Conservation (phyloP, 2,888 invertebrate species). For the Acronicta aceris region DNA sequence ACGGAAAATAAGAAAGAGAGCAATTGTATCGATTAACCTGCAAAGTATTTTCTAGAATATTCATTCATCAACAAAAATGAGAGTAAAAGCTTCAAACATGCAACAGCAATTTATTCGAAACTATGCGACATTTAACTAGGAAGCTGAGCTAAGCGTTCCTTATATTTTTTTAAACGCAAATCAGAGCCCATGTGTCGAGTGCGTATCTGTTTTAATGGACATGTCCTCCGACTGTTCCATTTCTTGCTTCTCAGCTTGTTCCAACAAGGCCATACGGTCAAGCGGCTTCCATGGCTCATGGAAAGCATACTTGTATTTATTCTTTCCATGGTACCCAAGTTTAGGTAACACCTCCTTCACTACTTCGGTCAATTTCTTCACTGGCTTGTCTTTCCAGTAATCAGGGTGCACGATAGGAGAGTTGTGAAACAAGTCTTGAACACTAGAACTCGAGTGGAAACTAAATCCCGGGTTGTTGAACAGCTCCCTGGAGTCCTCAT, state of each 20-base stretch:
- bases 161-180: conserved; percentile 54
- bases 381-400: conserved; percentile 74
- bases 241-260: conserved; percentile 77
- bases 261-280: conserved; percentile 74
- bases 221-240: conserved; percentile 41
- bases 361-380: conserved; percentile 56
- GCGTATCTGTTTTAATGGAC: conserved; percentile 47
- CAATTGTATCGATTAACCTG: background rate
- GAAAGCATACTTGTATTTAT: conserved; percentile 81
- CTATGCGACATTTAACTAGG: conserved; percentile 61
- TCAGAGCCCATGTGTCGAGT: conserved; percentile 69
- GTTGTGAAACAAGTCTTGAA: conserved; percentile 74
- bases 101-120: conserved; percentile 46
- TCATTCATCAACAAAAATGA: background rate
- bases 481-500: conserved; percentile 64
- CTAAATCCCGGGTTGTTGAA: conserved; percentile 58
- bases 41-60: too few relatives aligned
- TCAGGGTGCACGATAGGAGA: conserved; percentile 78
- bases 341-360: conserved; percentile 65
- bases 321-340: conserved; percentile 80
- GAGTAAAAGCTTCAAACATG: conserved; percentile 26
- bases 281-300: conserved; percentile 84
- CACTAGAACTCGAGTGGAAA: conserved; percentile 39
- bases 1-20: too few relatives aligned
- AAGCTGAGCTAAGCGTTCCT: conserved; percentile 10